Base-by-base conservation (phyloP, 1,140 invertebrate genomes). In the Bathynomus jamesi region DNA sequence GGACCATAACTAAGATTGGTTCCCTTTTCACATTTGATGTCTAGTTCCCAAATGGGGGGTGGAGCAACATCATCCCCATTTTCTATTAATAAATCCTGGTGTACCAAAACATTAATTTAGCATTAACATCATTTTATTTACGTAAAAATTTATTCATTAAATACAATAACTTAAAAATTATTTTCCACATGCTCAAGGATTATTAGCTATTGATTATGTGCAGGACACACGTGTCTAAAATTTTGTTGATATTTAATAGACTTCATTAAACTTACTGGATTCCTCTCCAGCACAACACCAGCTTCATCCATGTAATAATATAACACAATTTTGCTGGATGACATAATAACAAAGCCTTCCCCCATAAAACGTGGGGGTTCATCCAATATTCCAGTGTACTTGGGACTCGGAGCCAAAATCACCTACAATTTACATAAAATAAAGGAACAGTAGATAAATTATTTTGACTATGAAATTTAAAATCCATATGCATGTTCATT, bases 1-100 rank as follows among this genome's bases (percentile, higher is more conserved):
- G 96, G 96, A 1, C 96, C 96, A 80, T 98, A 98, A 82, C 94
- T 96, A 78, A 98, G 94, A 80, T 98, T 93, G 40, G 96, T 98
- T 27, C 90, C 95, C 85, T 97, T 96, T 2, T 95, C 93, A 85
- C 95, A 98, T 82, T 96, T 96, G 24, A 98, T 92, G 82, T 96
- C 94, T 4, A 97, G 88, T 2, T 94, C 94, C 92, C 94, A 96
- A 75, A 94, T 92, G 0, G 95, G 95, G 17, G 93, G 92, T 71
- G 92, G 91, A 17, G 92, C 90, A 79, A 94, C 90, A 65, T 94
- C 89, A 82, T 97, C 94, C 0, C 95, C 95, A 84, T 96, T 96
- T 0, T 93, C 92, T 66, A 97, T 81, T 78, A 91, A 88, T n/a
- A 53, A 95, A 80, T 28, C 91, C 90, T 87, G 71, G n/a, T 75